phyloP scores from a whole-genome alignment of 2,888 invertebrate genomes.

The Junonia oenone region DNA sequence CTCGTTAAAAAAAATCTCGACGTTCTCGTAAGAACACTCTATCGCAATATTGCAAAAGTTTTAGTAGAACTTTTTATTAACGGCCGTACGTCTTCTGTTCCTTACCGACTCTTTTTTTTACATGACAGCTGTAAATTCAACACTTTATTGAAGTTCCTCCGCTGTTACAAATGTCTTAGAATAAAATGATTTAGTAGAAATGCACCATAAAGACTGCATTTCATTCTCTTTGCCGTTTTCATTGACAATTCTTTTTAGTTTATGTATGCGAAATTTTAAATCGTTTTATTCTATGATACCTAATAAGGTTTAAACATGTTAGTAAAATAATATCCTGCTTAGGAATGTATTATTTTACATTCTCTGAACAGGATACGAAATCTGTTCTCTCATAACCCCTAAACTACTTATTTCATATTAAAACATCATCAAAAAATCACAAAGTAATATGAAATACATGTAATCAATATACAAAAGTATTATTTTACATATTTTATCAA shows the following conservation, averaged over 20 bases:
- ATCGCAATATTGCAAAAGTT: constrained; percentile 69
- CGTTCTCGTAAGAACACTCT: constrained; percentile 22
- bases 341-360: no score
- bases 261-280: no score
- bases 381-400: no score
- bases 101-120: constrained; percentile 43
- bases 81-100: constrained; percentile 49
- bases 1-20: constrained; percentile 13
- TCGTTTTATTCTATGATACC: no score
- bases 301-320: no score
- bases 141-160: constrained; percentile 39
- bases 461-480: no score
- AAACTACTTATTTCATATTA: no score
- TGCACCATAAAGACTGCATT: not conserved
- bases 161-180: constrained; percentile 11
- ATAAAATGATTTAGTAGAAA: not conserved
- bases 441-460: no score
- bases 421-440: no score
- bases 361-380: no score
- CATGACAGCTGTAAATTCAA: constrained; percentile 48
- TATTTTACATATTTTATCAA: no score
- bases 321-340: no score
- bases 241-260: not conserved
- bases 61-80: constrained; percentile 63
- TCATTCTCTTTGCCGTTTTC: not conserved